Evolutionary conservation across 2,888 invertebrate genomes (phyloP).

Genomic region (Phalera bucephala): DNA sequence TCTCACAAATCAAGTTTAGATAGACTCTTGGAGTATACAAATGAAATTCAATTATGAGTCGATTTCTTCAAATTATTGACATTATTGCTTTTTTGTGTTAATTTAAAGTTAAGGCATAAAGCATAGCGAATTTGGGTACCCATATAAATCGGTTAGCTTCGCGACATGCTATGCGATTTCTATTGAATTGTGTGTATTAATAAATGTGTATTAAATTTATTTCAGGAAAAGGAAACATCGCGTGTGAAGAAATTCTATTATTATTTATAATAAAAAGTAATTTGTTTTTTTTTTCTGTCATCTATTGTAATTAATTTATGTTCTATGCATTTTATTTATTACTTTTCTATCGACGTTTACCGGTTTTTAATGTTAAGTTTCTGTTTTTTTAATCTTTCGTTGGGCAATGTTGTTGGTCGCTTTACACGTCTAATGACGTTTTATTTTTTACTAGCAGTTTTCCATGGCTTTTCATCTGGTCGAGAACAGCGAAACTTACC

Average conservation of each 20-base stretch:
- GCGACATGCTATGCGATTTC: conserved; percentile 19
- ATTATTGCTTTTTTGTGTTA: too few species aligned
- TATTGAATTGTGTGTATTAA: too few species aligned
- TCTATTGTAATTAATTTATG: conserved; percentile 44
- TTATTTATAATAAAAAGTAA: conserved; percentile 17
- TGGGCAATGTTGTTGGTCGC: neutral
- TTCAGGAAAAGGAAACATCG: conserved; percentile 56
- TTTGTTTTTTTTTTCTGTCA: conserved; percentile 29
- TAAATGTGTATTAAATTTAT: too few species aligned
- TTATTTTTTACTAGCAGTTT: too few species aligned
- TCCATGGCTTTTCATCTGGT: too few species aligned
- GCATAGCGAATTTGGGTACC: conserved; percentile 32
- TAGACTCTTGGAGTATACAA: too few species aligned
- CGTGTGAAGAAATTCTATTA: conserved; percentile 37
- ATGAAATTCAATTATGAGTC: too few species aligned
- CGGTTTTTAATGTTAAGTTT: conserved; percentile 23
- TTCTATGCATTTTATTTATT: conserved; percentile 64
- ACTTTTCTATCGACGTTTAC: conserved; percentile 23
- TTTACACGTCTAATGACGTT: neutral
- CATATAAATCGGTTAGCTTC: conserved; percentile 13
- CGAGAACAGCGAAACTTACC: too few species aligned
- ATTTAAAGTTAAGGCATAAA: too few species aligned
- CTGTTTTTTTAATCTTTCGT: conserved; percentile 1
- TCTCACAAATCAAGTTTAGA: too few species aligned
- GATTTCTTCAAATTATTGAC: too few species aligned